Conservation (phyloP, 1,140 invertebrate genomes). For the Drosophila truncata region DNA sequence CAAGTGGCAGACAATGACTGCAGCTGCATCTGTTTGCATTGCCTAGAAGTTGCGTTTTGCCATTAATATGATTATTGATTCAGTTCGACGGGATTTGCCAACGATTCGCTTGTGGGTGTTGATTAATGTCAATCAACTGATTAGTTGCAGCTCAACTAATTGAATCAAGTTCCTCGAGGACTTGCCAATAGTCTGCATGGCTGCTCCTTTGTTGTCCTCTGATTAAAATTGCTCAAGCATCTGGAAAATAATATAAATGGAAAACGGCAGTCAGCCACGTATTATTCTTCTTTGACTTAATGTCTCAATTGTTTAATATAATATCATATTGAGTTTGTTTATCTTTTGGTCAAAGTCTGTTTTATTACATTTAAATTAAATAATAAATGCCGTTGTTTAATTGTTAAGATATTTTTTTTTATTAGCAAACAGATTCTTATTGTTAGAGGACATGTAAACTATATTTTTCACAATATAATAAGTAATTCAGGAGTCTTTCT, state of each 20-base stretch:
- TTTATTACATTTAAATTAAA: background rate
- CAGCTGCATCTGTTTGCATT: constrained; percentile 27
- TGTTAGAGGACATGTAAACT: too few species aligned
- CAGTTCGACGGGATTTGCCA: constrained; percentile 21
- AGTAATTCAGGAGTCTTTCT: too few species aligned
- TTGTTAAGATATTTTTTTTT: background rate
- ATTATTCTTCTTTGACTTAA: background rate
- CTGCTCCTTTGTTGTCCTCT: background rate
- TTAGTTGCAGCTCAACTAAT: constrained; percentile 51
- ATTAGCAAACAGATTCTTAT: too few species aligned
- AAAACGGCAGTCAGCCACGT: background rate
- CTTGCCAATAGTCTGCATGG: constrained; percentile 3
- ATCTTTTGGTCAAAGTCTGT: background rate
- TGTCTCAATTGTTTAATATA: background rate
- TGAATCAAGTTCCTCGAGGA: constrained; percentile 23
- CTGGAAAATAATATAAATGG: constrained; percentile 24
- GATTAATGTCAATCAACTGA: constrained; percentile 75
- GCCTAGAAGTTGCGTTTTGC: constrained; percentile 23
- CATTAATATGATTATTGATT: constrained; percentile 75
- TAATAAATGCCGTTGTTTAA: background rate
- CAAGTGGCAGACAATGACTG: constrained; percentile 47
- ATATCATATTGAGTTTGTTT: background rate
- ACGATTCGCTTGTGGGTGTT: constrained; percentile 50
- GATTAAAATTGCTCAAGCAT: constrained; percentile 9
- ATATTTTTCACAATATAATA: background rate